Conservation (phyloP, 2,888 invertebrate species). For the Philonicus albiceps region DNA sequence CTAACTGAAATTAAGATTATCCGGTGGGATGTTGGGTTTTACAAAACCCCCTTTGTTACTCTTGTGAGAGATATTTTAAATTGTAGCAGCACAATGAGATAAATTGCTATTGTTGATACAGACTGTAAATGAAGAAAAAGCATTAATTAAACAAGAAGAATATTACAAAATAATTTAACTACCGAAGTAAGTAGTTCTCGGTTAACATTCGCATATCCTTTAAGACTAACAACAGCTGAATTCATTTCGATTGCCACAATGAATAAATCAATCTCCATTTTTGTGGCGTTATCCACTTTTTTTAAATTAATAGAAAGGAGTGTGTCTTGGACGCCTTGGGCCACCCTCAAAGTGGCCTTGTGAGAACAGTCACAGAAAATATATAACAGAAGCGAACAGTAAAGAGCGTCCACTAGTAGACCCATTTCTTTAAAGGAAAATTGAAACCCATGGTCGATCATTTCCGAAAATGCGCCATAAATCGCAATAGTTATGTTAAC, state of each 20-base stretch:
- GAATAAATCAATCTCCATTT: conserved; percentile 73
- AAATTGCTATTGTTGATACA: conserved; percentile 70
- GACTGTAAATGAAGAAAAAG: conserved; percentile 64
- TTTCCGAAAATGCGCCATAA: conserved; percentile 72
- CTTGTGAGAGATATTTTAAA: conserved; percentile 68
- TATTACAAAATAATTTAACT: conserved; percentile 53
- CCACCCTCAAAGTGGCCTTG: conserved; percentile 70
- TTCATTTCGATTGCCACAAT: conserved; percentile 74
- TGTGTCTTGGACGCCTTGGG: conserved; percentile 70
- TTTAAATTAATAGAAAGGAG: conserved; percentile 68
- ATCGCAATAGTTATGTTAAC: conserved; percentile 73
- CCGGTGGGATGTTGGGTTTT: neutral
- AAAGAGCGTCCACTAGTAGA: conserved; percentile 69
- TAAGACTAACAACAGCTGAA: conserved; percentile 72
- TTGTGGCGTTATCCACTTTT: conserved; percentile 68
- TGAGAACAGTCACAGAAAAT: conserved; percentile 75
- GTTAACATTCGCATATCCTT: conserved; percentile 72
- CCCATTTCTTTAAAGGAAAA: conserved; percentile 74
- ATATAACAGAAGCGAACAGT: conserved; percentile 69
- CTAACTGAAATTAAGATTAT: too few species aligned
- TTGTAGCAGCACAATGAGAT: conserved; percentile 71
- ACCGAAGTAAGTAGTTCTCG: conserved; percentile 72
- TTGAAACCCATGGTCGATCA: conserved; percentile 71
- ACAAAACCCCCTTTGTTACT: neutral
- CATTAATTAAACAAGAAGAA: neutral